These are phyloP conservation scores for Cossypha dichroa DNA, from an alignment of 2,797 vertebrate species.

Conservation along the genomic window DNA sequence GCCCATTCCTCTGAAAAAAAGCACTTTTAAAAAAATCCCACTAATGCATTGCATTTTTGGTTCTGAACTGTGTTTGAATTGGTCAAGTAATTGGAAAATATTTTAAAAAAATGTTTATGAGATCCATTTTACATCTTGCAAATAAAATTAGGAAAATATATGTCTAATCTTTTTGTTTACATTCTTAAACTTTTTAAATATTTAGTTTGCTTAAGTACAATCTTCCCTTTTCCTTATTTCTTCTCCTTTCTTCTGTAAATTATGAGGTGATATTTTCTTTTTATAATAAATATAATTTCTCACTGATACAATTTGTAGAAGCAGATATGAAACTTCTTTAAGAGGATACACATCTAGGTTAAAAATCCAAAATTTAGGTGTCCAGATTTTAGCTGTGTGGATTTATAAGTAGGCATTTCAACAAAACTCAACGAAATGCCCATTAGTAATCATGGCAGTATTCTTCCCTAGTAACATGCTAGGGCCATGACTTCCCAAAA, in stretches of 20 bases:
- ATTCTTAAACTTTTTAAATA: background rate
- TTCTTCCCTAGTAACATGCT: rapidly evolving
- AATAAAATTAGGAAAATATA: background rate
- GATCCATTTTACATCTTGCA: background rate
- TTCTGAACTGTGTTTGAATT: background rate
- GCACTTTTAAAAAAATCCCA: background rate
- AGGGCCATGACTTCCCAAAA: background rate
- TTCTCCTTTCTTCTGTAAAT: background rate
- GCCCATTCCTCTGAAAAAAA: background rate
- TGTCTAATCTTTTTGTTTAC: background rate
- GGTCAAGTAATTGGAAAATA: background rate
- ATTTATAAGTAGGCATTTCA: background rate
- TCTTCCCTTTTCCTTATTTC: background rate
- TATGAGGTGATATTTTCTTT: background rate
- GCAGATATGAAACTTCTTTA: background rate
- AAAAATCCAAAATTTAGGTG: background rate
- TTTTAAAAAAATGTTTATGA: background rate
- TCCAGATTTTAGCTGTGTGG: background rate
- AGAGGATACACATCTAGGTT: background rate
- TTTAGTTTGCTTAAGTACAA: background rate
- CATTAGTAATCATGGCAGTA: too few species aligned
- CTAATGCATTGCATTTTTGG: background rate
- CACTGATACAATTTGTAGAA: background rate
- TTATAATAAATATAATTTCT: background rate
- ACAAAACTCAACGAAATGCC: background rate